phyloP scores from a whole-genome alignment of 2,797 vertebrate genomes.

The Hydrolagus colliei region DNA sequence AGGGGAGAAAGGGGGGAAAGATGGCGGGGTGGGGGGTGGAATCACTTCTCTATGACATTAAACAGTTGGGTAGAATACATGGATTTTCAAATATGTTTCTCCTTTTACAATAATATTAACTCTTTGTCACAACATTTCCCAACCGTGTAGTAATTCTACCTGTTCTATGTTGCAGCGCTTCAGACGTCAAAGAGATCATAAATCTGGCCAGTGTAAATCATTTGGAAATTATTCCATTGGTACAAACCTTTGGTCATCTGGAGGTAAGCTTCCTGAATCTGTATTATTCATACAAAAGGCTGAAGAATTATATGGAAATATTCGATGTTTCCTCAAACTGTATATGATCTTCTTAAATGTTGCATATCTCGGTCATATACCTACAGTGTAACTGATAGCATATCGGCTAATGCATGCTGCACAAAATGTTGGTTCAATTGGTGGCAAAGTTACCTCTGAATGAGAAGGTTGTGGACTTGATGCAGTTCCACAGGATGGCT shows the following conservation, averaged over 20 bases:
- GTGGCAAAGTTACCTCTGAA: no score
- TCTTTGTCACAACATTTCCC: not conserved
- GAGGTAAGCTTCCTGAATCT: constrained; percentile 64
- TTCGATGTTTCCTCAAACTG: no score
- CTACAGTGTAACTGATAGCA: no score
- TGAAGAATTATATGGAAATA: no score
- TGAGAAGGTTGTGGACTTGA: no score
- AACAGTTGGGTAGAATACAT: not conserved
- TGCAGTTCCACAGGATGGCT: no score
- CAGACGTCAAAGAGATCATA: constrained; percentile 69
- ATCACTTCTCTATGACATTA: not conserved
- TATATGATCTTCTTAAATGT: no score
- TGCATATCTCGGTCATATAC: no score
- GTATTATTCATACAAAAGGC: not conserved
- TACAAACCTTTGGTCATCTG: constrained; percentile 94
- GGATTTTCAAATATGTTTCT: not conserved
- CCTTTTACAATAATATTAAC: not conserved
- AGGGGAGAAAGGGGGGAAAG: no score
- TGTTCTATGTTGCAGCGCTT: constrained; percentile 52
- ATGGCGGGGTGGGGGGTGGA: no score
- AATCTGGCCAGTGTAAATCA: constrained; percentile 57
- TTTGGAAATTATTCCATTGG: constrained; percentile 79
- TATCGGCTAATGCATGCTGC: no score
- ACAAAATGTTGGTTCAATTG: no score
- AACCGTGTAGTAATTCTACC: not conserved